Percentiles rank a stretch among this genome's conserved stretches.
Conservation (phyloP, 1,140 invertebrate genomes). For the Sarcophaga peregrina region DNA sequence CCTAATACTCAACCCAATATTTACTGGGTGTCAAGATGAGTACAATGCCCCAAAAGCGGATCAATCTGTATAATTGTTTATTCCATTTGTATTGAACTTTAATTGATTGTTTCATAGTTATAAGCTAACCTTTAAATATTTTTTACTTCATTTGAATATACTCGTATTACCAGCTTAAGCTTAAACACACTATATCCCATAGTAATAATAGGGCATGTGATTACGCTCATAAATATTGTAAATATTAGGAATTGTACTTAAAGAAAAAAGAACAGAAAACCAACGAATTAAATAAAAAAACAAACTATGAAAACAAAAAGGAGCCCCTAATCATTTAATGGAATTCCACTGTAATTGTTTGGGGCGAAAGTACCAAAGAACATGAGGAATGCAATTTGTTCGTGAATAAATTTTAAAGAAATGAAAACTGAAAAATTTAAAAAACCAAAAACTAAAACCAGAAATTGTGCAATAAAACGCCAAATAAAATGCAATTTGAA, state of each 20-base stretch:
- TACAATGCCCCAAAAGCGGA: too few relatives aligned
- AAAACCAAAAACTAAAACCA: too few relatives aligned
- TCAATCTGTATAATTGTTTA: too few relatives aligned
- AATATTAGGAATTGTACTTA: neutral
- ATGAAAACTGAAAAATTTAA: neutral
- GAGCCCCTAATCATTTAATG: neutral
- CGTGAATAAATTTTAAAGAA: conserved; percentile 14
- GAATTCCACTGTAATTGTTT: neutral
- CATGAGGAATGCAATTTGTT: neutral
- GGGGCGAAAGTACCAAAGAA: neutral
- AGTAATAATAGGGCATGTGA: neutral
- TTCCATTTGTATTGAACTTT: too few relatives aligned
- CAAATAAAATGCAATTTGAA: neutral
- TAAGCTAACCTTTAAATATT: too few relatives aligned
- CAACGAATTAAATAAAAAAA: neutral
- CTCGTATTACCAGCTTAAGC: too few relatives aligned
- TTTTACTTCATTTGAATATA: too few relatives aligned
- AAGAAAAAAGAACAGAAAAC: too few relatives aligned
- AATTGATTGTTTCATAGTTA: too few relatives aligned
- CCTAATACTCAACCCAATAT: too few relatives aligned
- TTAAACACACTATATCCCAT: too few relatives aligned
- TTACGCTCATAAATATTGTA: conserved; percentile 9
- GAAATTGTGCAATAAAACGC: neutral
- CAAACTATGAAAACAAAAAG: neutral
- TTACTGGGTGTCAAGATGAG: too few relatives aligned